A percentile compares a stretch with the other conserved stretches of the same genome.
Evolutionary conservation across 2,797 vertebrate genomes (phyloP).

Genomic region (Chaenodraco wilsoni): DNA sequence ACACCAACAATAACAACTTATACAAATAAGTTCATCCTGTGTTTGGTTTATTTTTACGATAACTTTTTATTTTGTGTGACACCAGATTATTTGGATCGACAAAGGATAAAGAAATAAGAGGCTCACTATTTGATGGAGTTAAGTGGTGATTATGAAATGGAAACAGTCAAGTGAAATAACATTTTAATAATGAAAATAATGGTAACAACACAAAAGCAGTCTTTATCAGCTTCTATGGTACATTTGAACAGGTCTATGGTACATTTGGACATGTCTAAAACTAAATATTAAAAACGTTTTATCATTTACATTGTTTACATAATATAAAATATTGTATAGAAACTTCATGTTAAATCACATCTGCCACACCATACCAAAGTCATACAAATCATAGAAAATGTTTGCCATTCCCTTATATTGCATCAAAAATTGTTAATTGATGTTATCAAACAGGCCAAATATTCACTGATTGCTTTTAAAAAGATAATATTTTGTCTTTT

Average conservation of each 20-base stretch:
- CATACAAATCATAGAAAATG: slow-evolving; percentile 5
- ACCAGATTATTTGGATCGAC: background rate
- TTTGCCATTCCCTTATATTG: background rate
- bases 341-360: slow-evolving; percentile 2
- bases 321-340: background rate
- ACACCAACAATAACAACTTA: background rate
- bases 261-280: background rate
- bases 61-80: background rate
- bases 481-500: background rate
- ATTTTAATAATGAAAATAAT: slow-evolving; percentile 35
- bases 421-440: no score
- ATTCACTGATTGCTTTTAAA: background rate
- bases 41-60: background rate
- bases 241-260: no score
- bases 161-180: slow-evolving; percentile 10
- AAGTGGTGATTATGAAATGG: slow-evolving; percentile 3
- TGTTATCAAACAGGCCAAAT: background rate
- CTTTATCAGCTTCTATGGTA: slow-evolving; percentile 4
- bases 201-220: slow-evolving; percentile 3
- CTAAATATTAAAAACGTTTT: background rate
- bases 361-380: background rate
- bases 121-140: background rate
- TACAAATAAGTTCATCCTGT: background rate
- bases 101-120: background rate
- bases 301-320: slow-evolving; percentile 25